Percentiles rank a stretch among this genome's conserved stretches.
Evolutionary conservation across 2,113 vertebrate genomes (phyloP).

Genomic region (Carollia perspicillata): DNA sequence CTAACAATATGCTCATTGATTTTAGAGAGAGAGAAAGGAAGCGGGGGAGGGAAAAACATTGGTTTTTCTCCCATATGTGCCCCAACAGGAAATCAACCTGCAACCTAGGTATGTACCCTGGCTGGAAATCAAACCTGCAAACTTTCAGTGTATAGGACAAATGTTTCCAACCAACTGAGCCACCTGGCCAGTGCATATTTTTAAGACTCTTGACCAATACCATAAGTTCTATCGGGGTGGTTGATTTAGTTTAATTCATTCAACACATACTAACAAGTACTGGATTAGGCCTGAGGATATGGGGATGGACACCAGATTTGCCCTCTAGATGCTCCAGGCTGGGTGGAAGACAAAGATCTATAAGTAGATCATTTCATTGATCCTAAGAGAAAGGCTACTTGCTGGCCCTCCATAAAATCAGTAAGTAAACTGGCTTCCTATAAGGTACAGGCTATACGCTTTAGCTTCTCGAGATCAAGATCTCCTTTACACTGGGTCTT

Average conservation of each 20-base stretch:
- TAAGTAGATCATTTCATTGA: background rate
- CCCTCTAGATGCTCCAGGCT: background rate
- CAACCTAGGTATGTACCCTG: too few species aligned
- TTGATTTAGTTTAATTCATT: background rate
- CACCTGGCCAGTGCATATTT: background rate
- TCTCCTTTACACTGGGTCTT: background rate
- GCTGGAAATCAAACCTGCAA: too few species aligned
- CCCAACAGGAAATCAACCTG: too few species aligned
- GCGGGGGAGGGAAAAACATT: too few species aligned
- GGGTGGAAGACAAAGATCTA: background rate
- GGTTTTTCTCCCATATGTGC: too few species aligned
- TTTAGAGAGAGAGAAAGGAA: too few species aligned
- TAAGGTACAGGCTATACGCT: background rate
- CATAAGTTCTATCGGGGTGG: background rate
- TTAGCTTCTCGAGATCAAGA: background rate
- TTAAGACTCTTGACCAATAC: background rate
- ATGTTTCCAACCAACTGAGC: too few species aligned
- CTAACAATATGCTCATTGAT: too few species aligned
- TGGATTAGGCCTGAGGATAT: background rate
- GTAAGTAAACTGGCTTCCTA: background rate
- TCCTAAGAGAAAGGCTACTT: background rate
- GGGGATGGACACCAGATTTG: background rate
- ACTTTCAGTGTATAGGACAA: too few species aligned
- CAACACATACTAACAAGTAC: background rate
- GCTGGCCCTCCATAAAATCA: background rate